These are phyloP conservation scores for Tiliacea citrago DNA, from an alignment of 2,888 invertebrate species.

Conservation along the genomic window DNA sequence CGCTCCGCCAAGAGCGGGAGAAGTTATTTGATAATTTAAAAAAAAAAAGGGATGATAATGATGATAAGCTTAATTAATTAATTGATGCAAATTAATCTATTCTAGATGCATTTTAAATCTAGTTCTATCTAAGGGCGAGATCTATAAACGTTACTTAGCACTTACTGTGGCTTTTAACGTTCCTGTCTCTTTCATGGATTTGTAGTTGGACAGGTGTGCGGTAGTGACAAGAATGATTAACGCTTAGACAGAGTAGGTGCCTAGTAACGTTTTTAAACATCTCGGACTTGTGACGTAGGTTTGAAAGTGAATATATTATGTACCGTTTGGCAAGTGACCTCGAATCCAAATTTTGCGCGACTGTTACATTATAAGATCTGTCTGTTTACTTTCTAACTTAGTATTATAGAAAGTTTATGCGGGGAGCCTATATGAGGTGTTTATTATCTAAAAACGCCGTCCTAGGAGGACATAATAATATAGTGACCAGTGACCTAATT, in stretches of 20 bases:
- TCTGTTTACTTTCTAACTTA: slow-evolving; percentile 53
- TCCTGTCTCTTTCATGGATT: not conserved
- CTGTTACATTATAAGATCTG: slow-evolving; percentile 13
- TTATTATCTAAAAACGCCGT: not conserved
- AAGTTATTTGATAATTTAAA: too few relatives aligned
- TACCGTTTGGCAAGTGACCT: slow-evolving; percentile 50
- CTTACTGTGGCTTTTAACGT: not conserved
- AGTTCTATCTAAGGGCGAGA: not conserved
- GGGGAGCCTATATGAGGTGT: too few relatives aligned
- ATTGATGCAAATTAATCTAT: too few relatives aligned
- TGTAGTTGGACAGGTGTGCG: not conserved
- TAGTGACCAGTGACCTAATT: too few relatives aligned
- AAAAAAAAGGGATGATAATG: too few relatives aligned
- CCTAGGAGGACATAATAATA: too few relatives aligned
- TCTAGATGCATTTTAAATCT: too few relatives aligned
- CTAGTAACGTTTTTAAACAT: not conserved
- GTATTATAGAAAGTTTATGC: slow-evolving; percentile 39
- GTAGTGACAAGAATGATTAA: not conserved
- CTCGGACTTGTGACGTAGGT: not conserved
- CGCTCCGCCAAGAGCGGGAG: too few relatives aligned
- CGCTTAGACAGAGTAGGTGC: not conserved
- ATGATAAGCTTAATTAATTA: too few relatives aligned
- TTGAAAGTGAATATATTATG: slow-evolving; percentile 35
- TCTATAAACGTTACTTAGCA: not conserved
- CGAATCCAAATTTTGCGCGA: slow-evolving; percentile 20